Evolutionary conservation across 2,888 invertebrate genomes (phyloP).

Genomic region (Scaptodrosophila latifasciaeformis): DNA sequence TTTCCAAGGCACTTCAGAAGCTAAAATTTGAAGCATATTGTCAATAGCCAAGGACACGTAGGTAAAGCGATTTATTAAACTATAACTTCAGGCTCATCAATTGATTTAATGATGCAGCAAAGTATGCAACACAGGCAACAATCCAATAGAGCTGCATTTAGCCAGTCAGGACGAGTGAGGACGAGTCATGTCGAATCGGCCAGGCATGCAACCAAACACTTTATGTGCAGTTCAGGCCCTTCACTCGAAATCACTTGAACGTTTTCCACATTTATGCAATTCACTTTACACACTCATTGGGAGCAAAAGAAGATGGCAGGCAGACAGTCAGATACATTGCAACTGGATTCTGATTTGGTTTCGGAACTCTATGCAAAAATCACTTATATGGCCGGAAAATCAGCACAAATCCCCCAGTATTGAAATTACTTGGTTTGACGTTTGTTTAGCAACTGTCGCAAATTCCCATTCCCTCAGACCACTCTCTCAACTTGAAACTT

Average conservation of each 20-base stretch:
- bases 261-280: slow-evolving; percentile 57
- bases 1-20: no score
- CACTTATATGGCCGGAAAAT: slow-evolving; percentile 34
- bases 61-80: no score
- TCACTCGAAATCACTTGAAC: slow-evolving; percentile 55
- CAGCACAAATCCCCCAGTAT: slow-evolving; percentile 44
- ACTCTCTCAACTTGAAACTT: slow-evolving; percentile 3
- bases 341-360: slow-evolving; percentile 47
- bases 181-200: no score
- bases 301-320: no score
- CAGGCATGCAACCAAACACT: slow-evolving; percentile 17
- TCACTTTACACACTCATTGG: slow-evolving; percentile 36
- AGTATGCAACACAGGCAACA: slow-evolving; percentile 34
- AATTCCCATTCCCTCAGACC: no score
- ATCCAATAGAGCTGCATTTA: slow-evolving; percentile 29
- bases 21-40: slow-evolving; percentile 1
- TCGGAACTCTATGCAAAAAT: slow-evolving; percentile 52
- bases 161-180: no score
- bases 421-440: slow-evolving; percentile 54
- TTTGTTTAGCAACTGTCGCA: slow-evolving; percentile 46
- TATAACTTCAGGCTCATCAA: slow-evolving; percentile 37
- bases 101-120: slow-evolving; percentile 58
- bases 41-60: neutral
- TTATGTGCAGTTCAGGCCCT: slow-evolving; percentile 20
- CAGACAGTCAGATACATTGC: no score